Evolutionary conservation across 2,113 vertebrate species (phyloP).

Genomic region (Panurus biarmicus): DNA sequence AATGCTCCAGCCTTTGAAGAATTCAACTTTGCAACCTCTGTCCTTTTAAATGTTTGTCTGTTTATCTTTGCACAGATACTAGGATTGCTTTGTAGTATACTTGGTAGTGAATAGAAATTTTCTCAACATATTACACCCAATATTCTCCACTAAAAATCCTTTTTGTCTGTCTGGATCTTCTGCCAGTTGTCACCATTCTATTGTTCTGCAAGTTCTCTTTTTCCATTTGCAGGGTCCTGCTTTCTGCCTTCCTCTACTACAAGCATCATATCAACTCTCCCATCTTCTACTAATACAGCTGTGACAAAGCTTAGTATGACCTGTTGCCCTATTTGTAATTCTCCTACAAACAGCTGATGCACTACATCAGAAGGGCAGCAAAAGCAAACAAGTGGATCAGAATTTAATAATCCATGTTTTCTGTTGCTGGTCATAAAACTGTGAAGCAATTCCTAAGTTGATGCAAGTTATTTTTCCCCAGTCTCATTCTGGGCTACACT

Average conservation of each 20-base stretch:
- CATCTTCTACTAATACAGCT: background rate
- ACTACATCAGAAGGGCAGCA: background rate
- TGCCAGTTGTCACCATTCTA: background rate
- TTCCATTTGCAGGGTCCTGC: background rate
- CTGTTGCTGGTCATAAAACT: background rate
- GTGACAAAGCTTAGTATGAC: background rate
- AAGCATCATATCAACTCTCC: background rate
- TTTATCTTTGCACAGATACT: background rate
- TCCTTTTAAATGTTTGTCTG: background rate
- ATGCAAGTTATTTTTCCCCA: background rate
- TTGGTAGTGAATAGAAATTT: background rate
- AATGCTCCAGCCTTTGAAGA: background rate
- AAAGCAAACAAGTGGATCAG: background rate
- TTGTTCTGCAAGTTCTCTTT: background rate
- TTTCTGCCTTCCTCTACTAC: background rate
- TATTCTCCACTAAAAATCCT: background rate
- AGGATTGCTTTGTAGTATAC: background rate
- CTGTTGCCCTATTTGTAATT: background rate
- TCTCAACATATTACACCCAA: background rate
- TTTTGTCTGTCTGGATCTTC: background rate
- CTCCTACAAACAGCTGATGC: background rate
- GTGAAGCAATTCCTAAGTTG: background rate
- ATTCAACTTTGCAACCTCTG: background rate
- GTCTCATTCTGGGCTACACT: background rate
- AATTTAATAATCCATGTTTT: background rate